Base-by-base conservation (phyloP, 53 echinoderm and acorn worm genomes). In the Mesocentrotus franciscanus region DNA sequence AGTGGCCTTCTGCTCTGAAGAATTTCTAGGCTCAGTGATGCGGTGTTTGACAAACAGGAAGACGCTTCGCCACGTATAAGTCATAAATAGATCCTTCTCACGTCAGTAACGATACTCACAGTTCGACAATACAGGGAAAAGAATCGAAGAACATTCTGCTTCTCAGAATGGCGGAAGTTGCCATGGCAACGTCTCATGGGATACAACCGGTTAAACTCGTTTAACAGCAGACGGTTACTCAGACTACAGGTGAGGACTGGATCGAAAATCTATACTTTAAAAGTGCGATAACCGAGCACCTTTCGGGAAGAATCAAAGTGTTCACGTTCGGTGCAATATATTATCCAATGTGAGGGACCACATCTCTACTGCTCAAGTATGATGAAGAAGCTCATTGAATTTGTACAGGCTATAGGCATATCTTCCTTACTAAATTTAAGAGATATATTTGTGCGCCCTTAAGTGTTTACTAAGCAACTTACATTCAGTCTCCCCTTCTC, bases 241-340 rank as follows among this genome's bases (percentile, higher is more conserved):
- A 66, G 62, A 66, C 64, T 91, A 11, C 35, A 58, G 91, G 91
- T 61, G 35, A 22, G 34, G 39, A 60, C 61, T 60, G 61, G 29
- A n/a, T 58, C 13, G 61, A 34, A 36, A 91, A 91, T 91, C 64
- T 34, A 91, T 62, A 35, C 66, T 12, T 91, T 18, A 17, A 91
- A 91, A 91, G 91, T 91, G 66, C 91, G 20, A 62, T 91, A 64
- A 91, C 91, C 91, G 66, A 35, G n/a, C 68, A 35, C 68, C 32
- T 20, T 64, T 27, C 24, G 59, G 58, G 36, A n/a, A 18, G 64
- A 22, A 33, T 35, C 13, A 59, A 29, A 29, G 42, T 57, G 60
- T 15, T 59, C 60, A 61, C 15, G 26, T 39, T 90, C 22, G 18
- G 49, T 85, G 49, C 49, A 49, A 49, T 49, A 49, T 49, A 49